These are phyloP conservation scores for Poeciliopsis turneri DNA, from an alignment of 2,797 vertebrate genomes.

Conservation along the genomic window DNA sequence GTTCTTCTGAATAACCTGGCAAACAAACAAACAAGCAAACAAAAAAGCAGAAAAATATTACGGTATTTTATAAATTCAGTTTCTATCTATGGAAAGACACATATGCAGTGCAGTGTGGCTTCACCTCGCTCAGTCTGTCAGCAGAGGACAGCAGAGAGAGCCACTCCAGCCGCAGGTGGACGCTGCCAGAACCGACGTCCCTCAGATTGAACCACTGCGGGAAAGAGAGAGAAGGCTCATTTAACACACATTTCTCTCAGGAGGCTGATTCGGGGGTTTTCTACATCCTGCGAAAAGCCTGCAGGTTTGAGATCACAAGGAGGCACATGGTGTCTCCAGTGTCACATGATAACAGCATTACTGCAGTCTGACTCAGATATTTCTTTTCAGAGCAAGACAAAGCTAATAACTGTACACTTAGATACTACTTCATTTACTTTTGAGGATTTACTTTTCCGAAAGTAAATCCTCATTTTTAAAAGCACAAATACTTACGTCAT, in stretches of 20 bases:
- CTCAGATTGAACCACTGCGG: slow-evolving; percentile 90
- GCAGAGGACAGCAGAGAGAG: slow-evolving; percentile 87
- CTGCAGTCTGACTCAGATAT: slow-evolving; percentile 23
- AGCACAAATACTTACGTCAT: slow-evolving; percentile 81
- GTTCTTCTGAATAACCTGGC: slow-evolving; percentile 89
- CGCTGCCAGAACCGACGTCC: slow-evolving; percentile 85
- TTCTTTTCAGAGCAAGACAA: slow-evolving; percentile 16
- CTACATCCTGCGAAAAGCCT: background rate
- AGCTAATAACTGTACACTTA: slow-evolving; percentile 6
- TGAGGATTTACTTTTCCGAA: too few relatives aligned
- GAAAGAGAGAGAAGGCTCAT: slow-evolving; percentile 28
- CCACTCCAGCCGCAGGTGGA: slow-evolving; percentile 93
- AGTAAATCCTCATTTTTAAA: background rate
- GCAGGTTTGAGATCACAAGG: slow-evolving; percentile 59
- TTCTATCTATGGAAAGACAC: too few relatives aligned
- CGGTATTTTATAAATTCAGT: background rate
- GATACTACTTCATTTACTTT: too few relatives aligned
- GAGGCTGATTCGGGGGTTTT: slow-evolving; percentile 23
- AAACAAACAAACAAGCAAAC: background rate
- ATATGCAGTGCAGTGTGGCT: background rate
- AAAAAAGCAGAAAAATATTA: background rate
- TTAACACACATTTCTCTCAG: slow-evolving; percentile 32
- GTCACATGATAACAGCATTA: slow-evolving; percentile 63
- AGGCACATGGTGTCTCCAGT: slow-evolving; percentile 33
- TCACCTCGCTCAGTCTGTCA: slow-evolving; percentile 88